Conservation (phyloP, 1,140 invertebrate genomes). For the Sesamia nonagrioides region DNA sequence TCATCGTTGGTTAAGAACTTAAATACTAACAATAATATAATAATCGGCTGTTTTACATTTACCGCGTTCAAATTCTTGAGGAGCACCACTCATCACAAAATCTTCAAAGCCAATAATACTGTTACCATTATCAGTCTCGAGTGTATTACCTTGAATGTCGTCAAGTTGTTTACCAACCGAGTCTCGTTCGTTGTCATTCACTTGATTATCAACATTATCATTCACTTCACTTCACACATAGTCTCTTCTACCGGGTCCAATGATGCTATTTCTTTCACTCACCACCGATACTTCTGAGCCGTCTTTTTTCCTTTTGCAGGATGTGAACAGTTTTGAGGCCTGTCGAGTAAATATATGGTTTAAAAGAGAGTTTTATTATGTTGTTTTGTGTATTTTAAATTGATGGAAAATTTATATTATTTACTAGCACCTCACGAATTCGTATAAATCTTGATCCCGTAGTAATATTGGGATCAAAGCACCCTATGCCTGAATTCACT, state of each 20-base stretch:
- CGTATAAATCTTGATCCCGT: too few relatives aligned
- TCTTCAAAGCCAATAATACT: conserved; percentile 58
- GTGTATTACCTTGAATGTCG: conserved; percentile 27
- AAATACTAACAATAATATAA: neutral
- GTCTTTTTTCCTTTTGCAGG: conserved; percentile 76
- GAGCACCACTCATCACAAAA: conserved; percentile 31
- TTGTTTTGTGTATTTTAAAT: too few relatives aligned
- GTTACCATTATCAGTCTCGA: conserved; percentile 59
- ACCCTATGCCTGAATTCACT: too few relatives aligned
- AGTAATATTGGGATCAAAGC: too few relatives aligned
- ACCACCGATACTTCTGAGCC: conserved; percentile 80
- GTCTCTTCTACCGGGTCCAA: conserved; percentile 73
- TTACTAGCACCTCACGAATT: too few relatives aligned
- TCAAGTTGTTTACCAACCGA: conserved; percentile 12
- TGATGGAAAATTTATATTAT: too few relatives aligned
- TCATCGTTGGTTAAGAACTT: neutral
- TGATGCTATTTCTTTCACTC: conserved; percentile 80
- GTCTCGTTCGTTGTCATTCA: conserved; percentile 36
- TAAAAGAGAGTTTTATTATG: conserved; percentile 1
- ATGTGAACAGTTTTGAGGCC: conserved; percentile 74
- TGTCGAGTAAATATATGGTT: conserved; percentile 57
- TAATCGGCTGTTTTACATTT: neutral
- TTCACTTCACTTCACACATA: conserved; percentile 71
- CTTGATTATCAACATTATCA: conserved; percentile 17
- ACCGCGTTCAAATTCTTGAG: neutral